Base-by-base conservation (phyloP, 2,888 invertebrate genomes). In the Drosophila putrida region DNA sequence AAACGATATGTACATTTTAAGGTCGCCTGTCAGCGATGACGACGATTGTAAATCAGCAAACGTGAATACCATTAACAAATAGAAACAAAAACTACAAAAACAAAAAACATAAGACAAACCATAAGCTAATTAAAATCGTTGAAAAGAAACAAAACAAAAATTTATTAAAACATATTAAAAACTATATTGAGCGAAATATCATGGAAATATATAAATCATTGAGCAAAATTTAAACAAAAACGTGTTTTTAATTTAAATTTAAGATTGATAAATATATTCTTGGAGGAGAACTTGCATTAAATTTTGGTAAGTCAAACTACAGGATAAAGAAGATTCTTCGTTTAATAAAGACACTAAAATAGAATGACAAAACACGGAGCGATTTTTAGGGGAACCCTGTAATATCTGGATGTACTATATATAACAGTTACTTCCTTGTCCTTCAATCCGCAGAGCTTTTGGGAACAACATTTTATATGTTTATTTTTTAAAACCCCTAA, bases 191-290 rank as follows among this genome's bases (percentile, higher is more conserved):
- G 87, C 83, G 82, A 84, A 86, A 80, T 81, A 83, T 80, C 88
- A 86, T 83, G 87, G 61, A 88, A 83, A 88, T 86, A 83, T 71
- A 88, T 69, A 82, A 88, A 86, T 80, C 88, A 88, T 83, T 88
- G 88, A 75, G 73, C 75, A 83, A 86, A 65, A 80, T 73, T 78
- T 71, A 28, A 64, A 5, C 20, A 25, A 31, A 0, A 4, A 6
- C 1, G 10, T n/a, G 5, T 60, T 72, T 66, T 61, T 38, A n/a
- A n/a, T n/a, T n/a, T n/a, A n/a, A n/a, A n/a, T n/a, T n/a, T n/a
- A n/a, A n/a, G n/a, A n/a, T n/a, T n/a, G n/a, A n/a, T n/a, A n/a
- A n/a, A n/a, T n/a, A n/a, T 6, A 15, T 51, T 51, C 0, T 20
- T 2, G 20, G 2, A 11, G 11, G 6, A 2, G 31, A 28, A 5